These are phyloP conservation scores for Troides helena DNA, from an alignment of 2,888 invertebrate species.

Conservation along the genomic window DNA sequence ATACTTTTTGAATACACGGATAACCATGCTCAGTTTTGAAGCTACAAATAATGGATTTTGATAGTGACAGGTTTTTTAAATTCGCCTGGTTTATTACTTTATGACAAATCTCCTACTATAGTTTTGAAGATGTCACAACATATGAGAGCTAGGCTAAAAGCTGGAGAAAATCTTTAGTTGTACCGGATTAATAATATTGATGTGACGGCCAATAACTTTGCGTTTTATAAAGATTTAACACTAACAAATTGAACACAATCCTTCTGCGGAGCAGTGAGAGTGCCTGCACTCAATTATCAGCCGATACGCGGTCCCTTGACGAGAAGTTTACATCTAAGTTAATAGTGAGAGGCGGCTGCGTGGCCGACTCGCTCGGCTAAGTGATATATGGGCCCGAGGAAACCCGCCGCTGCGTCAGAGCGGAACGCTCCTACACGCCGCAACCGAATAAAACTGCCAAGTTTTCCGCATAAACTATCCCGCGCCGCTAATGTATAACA, in stretches of 20 bases:
- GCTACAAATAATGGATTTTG: no score
- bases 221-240: not conserved
- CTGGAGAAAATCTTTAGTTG: no score
- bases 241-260: not conserved
- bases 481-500: slow-evolving; percentile 32
- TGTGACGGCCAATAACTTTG: not conserved
- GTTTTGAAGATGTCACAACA: no score
- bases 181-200: no score
- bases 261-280: slow-evolving; percentile 9
- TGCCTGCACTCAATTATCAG: slow-evolving; percentile 42
- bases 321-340: slow-evolving; percentile 48
- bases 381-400: slow-evolving; percentile 49
- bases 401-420: slow-evolving; percentile 42
- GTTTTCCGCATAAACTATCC: slow-evolving; percentile 34
- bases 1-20: no score
- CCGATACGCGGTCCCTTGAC: slow-evolving; percentile 44
- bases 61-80: no score
- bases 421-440: slow-evolving; percentile 38
- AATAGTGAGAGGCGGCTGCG: slow-evolving; percentile 37
- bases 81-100: no score
- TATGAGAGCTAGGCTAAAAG: no score
- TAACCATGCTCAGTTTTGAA: no score
- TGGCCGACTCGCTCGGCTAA: slow-evolving; percentile 45
- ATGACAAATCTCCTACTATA: no score
- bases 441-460: slow-evolving; percentile 38